Conservation (phyloP, 1,140 invertebrate genomes). For the Samia ricini region DNA sequence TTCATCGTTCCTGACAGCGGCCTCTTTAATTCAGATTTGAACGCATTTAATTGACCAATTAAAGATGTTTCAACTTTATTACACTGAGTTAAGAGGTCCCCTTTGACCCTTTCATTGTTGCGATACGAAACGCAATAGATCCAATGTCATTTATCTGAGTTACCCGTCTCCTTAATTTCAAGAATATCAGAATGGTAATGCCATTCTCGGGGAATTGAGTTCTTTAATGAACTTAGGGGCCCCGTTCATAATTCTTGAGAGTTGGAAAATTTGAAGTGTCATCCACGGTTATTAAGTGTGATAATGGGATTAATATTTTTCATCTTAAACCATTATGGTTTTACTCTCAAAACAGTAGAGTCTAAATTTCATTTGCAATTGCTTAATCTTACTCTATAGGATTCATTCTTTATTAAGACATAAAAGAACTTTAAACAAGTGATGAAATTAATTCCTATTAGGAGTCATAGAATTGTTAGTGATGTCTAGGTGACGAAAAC, state of each 20-base stretch:
- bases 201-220: slow-evolving; percentile 36
- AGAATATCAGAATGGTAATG: slow-evolving; percentile 25
- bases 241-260: slow-evolving; percentile 13
- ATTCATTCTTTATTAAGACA: no score
- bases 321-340: background rate
- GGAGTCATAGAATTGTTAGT: no score
- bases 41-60: slow-evolving; percentile 3
- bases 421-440: no score
- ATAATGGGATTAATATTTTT: background rate
- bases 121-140: slow-evolving; percentile 8
- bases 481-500: no score
- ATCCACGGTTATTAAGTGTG: background rate
- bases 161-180: background rate
- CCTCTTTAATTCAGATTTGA: background rate
- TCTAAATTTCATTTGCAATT: background rate
- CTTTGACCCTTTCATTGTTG: slow-evolving; percentile 4
- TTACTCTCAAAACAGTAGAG: background rate
- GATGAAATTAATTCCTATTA: no score
- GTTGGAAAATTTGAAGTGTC: background rate
- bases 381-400: background rate
- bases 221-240: slow-evolving; percentile 53
- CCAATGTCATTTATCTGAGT: background rate
- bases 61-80: slow-evolving; percentile 17
- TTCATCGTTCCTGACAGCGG: background rate
- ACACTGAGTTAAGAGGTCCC: slow-evolving; percentile 35